Evolutionary conservation across 1,140 invertebrate species (phyloP).

Genomic region (Alviniconcha marisindica): DNA sequence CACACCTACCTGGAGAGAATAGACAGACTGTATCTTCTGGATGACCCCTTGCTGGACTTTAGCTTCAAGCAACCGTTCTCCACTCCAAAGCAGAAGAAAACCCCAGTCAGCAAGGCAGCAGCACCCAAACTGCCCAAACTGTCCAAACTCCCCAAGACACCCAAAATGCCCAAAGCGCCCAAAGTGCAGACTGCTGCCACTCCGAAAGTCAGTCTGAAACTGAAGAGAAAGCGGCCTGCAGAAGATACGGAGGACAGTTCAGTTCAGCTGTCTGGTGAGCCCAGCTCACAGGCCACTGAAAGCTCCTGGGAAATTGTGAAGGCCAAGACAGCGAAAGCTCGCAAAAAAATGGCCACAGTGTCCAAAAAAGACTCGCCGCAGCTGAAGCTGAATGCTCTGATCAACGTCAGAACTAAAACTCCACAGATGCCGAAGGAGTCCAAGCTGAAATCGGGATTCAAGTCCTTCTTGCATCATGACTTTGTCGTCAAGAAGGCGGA

Average conservation of each 20-base stretch:
- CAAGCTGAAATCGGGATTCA: neutral
- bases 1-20: neutral
- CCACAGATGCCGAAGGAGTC: neutral
- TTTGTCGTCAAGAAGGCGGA: neutral
- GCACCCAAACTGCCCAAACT: neutral
- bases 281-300: neutral
- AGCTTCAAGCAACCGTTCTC: neutral
- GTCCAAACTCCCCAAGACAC: no score
- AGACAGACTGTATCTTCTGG: neutral
- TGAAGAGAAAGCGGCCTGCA: neutral
- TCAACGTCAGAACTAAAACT: neutral
- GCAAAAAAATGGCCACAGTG: neutral
- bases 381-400: neutral
- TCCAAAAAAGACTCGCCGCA: slow-evolving; percentile 6
- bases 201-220: neutral
- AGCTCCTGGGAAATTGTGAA: neutral
- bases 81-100: neutral
- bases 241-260: neutral
- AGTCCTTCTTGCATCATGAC: neutral
- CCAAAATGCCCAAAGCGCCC: neutral
- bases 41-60: neutral
- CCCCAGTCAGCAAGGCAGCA: neutral
- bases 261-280: neutral
- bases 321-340: neutral
- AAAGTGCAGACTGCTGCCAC: neutral